Base-by-base conservation (phyloP, 2,888 invertebrate genomes). In the Plebejus anna region DNA sequence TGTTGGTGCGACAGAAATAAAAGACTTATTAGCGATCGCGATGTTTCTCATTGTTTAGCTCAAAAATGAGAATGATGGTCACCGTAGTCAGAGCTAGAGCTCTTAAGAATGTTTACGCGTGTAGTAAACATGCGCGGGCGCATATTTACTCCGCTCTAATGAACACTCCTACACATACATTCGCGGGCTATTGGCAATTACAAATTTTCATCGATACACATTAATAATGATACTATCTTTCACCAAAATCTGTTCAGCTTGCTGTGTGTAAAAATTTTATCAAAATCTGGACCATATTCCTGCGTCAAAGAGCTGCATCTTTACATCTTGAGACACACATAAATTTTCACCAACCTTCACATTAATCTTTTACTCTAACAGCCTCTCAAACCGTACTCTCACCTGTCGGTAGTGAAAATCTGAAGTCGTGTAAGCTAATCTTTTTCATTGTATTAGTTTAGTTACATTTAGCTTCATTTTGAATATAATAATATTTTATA, bases 81-180 rank as follows among this genome's bases (percentile, higher is more conserved):
- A 76, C 76, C 22, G 13, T 75, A 61, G 3, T 6, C 4, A 38
- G 55, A 55, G 55, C 55, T 47, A 55, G 55, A 55, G 57, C 72
- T 59, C 71, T 57, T 13, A 22, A 22, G 1, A 72, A 22, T 71
- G 76, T 76, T 76, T 72, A 76, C 72, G 22, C 16, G 73, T 59
- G 71, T 57, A 42, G 76, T 76, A 76, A 75, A 71, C 59, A 76
- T 42, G 59, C 72, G 76, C 76, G 71, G 55, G 76, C 76, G 57
- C 76, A 57, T 42, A 72, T 38, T 71, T 36, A 76, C 57, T 42
- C 47, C 32, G 55, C 59, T 72, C 51, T 72, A 72, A 76, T 72
- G 76, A 55, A 76, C 57, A 72, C 28, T 47, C 1, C 7, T 13
- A 28, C 71, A 47, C 32, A 32, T 32, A 11, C 13, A 32, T 66